Base-by-base conservation (phyloP, 2,888 invertebrate species). In the Rotaria sp. region DNA sequence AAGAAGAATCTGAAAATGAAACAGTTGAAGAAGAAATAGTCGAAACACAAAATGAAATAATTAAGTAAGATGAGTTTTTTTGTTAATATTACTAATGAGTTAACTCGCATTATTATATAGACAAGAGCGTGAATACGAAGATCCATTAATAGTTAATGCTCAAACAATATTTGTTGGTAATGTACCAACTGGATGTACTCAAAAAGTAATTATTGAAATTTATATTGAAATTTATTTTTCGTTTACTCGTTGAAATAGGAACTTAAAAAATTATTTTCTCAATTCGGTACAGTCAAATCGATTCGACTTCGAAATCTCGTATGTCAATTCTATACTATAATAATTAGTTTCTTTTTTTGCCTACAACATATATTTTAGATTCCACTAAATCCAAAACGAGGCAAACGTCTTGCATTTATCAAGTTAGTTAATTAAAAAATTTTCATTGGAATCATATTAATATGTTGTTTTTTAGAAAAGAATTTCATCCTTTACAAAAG, bases 151-250 rank as follows among this genome's bases (percentile, higher is more conserved):
- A 55, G 85, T 57, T n/a, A 85, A 86, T 59, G 84, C 84, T 52
- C 52, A 85, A 85, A 86, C 86, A 30, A 35, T 86, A n/a, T 86
- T 86, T 85, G 50, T 86, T 30, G 86, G 86, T 52, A 86, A 86
- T 85, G 52, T 86, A n/a, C 55, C 75, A 26, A 75, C 4, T 75
- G 45, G 75, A 26, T 48, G 75, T 74, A 75, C 57, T 75, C 41
- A 85, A 85, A n/a, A 86, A 85, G 80, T 85, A 85, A 75, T n/a
- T 52, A 30, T 50, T 86, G 10, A 30, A 35, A 10, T 35, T 59
- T 21, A 45, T 55, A 45, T 75, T 50, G 26, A 0, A 84, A 30
- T 21, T 18, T 1, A 41, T 26, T 41, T n/a, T 52, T 48, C 38
- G 21, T 50, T 55, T 52, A 52, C 3, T 45, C 52, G 35, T 55